These are phyloP conservation scores for Epirrita christyi DNA, from an alignment of 2,888 invertebrate genomes.

Conservation along the genomic window DNA sequence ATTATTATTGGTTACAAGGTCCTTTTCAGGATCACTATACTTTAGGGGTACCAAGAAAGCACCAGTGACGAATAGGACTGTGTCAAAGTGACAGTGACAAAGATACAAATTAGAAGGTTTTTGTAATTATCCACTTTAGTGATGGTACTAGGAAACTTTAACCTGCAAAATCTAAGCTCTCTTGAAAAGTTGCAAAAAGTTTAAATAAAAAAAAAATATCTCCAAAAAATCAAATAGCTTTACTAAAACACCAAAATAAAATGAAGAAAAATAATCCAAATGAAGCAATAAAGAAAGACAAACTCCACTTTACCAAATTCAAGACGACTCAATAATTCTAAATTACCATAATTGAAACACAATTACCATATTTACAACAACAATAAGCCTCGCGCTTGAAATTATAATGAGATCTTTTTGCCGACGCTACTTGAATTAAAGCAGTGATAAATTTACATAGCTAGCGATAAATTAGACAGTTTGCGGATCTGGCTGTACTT, in stretches of 20 bases:
- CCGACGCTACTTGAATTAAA: slow-evolving; percentile 33
- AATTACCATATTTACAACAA: slow-evolving; percentile 16
- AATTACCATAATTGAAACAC: slow-evolving; percentile 18
- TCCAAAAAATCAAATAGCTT: neutral
- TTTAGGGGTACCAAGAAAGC: no score
- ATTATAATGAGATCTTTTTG: slow-evolving; percentile 32
- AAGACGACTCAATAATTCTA: slow-evolving; percentile 2
- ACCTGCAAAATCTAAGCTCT: no score
- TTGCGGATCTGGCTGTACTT: slow-evolving; percentile 13
- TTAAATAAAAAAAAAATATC: neutral
- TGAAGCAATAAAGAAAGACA: neutral
- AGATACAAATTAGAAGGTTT: no score
- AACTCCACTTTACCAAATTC: slow-evolving; percentile 3
- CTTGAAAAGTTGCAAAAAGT: no score
- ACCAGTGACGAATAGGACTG: no score
- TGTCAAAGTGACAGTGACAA: no score
- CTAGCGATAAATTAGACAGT: slow-evolving; percentile 35
- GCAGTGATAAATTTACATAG: slow-evolving; percentile 37
- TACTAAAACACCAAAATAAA: neutral
- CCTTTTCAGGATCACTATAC: no score
- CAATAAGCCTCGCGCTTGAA: slow-evolving; percentile 14
- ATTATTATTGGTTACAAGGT: no score
- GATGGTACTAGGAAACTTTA: no score
- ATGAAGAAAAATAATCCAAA: neutral
- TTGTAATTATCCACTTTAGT: no score